These are phyloP conservation scores for Leptothorax acervorum DNA, from an alignment of 2,888 invertebrate species.

Conservation along the genomic window DNA sequence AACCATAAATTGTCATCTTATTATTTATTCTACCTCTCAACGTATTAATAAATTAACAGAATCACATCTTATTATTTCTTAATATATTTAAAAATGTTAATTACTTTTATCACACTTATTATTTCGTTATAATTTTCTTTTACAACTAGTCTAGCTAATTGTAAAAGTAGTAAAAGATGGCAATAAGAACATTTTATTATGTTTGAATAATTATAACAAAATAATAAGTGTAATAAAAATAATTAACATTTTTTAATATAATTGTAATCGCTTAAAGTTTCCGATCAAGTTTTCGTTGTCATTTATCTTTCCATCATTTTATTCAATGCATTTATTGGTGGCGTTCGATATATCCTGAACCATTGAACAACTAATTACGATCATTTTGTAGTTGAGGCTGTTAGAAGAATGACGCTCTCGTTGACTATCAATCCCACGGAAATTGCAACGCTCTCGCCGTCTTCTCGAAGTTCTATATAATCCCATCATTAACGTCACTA, in stretches of 20 bases:
- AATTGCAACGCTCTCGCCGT: conserved; percentile 64
- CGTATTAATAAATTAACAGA: neutral
- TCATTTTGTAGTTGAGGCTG: conserved; percentile 71
- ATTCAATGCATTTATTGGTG: conserved; percentile 47
- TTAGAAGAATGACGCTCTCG: conserved; percentile 67
- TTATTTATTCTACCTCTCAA: neutral
- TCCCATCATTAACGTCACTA: conserved; percentile 68
- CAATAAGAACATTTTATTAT: too few species aligned
- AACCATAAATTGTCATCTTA: neutral
- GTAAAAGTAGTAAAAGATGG: too few species aligned
- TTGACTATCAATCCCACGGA: conserved; percentile 68
- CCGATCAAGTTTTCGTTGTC: conserved; percentile 49
- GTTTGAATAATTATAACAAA: too few species aligned
- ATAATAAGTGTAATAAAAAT: too few species aligned
- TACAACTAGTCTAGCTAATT: conserved; percentile 21
- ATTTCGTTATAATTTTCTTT: neutral
- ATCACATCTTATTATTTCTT: neutral
- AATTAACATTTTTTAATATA: conserved; percentile 36
- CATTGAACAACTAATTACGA: conserved; percentile 69
- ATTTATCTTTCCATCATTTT: conserved; percentile 65
- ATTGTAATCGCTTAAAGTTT: conserved; percentile 49
- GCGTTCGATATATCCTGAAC: conserved; percentile 51
- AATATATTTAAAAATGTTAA: neutral
- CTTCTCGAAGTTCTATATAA: conserved; percentile 54
- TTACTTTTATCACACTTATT: neutral